Evolutionary conservation across 35 echinoderm and acorn worm genomes (phyloP).

Genomic region (Apostichopus japonicus): DNA sequence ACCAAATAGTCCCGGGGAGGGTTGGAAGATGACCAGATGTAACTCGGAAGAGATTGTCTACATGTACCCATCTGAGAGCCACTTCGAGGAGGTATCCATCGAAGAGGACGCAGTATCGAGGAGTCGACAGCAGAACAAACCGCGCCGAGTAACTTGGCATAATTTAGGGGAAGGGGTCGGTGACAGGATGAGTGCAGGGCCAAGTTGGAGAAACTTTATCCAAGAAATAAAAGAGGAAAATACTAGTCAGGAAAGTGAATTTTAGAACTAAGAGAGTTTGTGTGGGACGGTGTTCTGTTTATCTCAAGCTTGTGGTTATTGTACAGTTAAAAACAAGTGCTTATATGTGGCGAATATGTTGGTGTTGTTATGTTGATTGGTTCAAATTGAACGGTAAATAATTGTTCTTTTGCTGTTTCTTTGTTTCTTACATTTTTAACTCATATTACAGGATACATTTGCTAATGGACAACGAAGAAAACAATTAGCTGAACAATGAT

Average conservation of each 20-base stretch:
- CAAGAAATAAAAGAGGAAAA: not conserved
- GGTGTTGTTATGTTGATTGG: too few species aligned
- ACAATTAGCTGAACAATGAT: too few species aligned
- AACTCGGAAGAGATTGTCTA: constrained; percentile 34
- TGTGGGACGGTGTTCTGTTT: too few species aligned
- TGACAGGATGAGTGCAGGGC: not conserved
- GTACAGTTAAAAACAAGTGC: too few species aligned
- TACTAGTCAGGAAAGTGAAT: not conserved
- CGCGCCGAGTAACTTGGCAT: constrained; percentile 22
- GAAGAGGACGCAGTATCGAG: not conserved
- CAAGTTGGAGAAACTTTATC: not conserved
- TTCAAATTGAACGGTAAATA: too few species aligned
- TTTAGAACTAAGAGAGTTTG: too few species aligned
- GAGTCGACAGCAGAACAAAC: not conserved
- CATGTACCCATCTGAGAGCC: not conserved
- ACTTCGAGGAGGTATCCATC: not conserved
- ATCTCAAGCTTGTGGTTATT: too few species aligned
- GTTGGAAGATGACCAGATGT: constrained; percentile 17
- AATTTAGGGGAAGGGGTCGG: not conserved
- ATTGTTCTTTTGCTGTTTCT: too few species aligned
- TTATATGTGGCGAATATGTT: too few species aligned
- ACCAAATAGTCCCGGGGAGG: not conserved
- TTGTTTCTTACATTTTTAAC: too few species aligned
- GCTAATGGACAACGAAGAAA: too few species aligned
- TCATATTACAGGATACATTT: too few species aligned